phyloP scores from a whole-genome alignment of 2,888 invertebrate species.

The Apodemia zela region DNA sequence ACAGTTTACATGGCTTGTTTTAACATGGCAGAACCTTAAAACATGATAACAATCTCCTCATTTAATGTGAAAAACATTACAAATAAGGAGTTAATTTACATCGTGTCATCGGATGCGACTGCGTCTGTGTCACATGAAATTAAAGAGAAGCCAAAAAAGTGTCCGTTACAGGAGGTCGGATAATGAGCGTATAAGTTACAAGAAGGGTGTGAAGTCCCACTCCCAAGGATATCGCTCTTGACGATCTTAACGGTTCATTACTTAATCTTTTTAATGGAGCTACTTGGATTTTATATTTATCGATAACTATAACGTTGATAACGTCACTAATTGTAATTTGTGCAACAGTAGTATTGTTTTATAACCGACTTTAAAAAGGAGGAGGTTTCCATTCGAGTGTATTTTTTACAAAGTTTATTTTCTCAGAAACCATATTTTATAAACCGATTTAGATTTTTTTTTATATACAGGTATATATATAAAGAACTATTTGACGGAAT shows the following conservation, averaged over 20 bases:
- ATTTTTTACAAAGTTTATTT: too few species aligned
- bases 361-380: too few species aligned
- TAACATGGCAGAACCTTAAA: not conserved
- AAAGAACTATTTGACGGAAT: too few species aligned
- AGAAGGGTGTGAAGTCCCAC: slow-evolving; percentile 2
- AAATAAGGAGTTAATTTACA: not conserved
- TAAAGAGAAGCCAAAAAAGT: slow-evolving; percentile 3
- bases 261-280: not conserved
- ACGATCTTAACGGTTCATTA: slow-evolving; percentile 12
- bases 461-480: too few species aligned
- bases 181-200: slow-evolving; percentile 2
- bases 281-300: slow-evolving; percentile 4
- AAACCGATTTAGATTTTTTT: too few species aligned
- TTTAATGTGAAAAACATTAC: not conserved
- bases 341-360: too few species aligned
- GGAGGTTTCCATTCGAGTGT: too few species aligned
- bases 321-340: not conserved
- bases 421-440: too few species aligned
- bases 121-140: slow-evolving; percentile 3
- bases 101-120: not conserved
- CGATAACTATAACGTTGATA: not conserved
- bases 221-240: not conserved
- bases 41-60: not conserved
- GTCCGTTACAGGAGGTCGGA: not conserved
- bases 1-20: not conserved